Evolutionary conservation across 64 coral and sea anemone genomes (phyloP).

Genomic region (Pocillopora damicornis): DNA sequence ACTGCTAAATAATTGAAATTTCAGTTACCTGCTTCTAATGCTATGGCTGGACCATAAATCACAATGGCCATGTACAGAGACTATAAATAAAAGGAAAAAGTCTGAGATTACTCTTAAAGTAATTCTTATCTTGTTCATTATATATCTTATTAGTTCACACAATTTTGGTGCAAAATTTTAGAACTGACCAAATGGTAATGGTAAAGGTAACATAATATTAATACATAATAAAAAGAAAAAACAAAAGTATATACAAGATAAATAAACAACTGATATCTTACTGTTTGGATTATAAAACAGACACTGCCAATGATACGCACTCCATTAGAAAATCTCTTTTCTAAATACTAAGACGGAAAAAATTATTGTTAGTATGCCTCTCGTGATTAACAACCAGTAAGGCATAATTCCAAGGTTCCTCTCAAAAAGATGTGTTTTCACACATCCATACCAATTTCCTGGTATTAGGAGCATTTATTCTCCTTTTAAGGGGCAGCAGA

Average conservation of each 20-base stretch:
- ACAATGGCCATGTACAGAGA: conserved; percentile 95
- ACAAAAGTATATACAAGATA: background rate
- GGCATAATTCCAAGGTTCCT: background rate
- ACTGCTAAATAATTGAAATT: background rate
- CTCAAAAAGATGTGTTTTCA: too few relatives aligned
- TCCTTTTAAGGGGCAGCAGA: too few relatives aligned
- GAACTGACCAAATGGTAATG: background rate
- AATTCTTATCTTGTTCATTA: background rate
- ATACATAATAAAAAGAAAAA: background rate
- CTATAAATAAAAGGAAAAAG: conserved; percentile 23
- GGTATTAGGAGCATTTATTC: too few relatives aligned
- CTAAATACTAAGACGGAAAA: conserved; percentile 74
- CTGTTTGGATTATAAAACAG: conserved; percentile 88
- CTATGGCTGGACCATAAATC: conserved; percentile 80
- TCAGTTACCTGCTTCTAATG: conserved; percentile 75
- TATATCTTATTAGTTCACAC: background rate
- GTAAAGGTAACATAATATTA: background rate
- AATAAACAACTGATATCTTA: conserved; percentile 15
- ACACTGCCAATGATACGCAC: conserved; percentile 71
- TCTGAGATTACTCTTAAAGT: background rate
- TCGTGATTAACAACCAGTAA: background rate
- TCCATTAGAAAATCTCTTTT: conserved; percentile 82
- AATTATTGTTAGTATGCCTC: background rate
- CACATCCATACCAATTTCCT: too few relatives aligned
- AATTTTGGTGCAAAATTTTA: background rate